Evolutionary conservation across 2,113 vertebrate genomes (phyloP).

Genomic region (Ictalurus furcatus): DNA sequence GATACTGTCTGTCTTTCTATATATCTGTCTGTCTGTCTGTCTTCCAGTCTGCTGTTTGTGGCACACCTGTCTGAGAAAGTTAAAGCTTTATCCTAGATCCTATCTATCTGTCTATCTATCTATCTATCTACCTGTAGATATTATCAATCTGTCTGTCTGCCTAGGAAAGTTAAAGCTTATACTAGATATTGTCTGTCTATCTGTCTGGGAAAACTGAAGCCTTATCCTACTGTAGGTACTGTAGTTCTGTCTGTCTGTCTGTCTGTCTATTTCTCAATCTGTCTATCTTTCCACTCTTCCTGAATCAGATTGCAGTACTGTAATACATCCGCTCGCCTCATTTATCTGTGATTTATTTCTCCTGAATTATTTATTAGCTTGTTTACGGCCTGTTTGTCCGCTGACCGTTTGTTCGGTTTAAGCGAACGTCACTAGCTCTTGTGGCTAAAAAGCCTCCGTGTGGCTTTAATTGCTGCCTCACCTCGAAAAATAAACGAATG

Average conservation of each 20-base stretch:
- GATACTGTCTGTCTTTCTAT: not conserved
- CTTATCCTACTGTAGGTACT: too few relatives aligned
- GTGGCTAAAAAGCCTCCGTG: not conserved
- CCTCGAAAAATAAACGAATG: not conserved
- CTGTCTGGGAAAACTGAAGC: not conserved
- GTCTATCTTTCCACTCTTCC: not conserved
- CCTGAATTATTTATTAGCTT: not conserved
- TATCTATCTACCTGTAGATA: not conserved
- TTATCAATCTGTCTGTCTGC: not conserved
- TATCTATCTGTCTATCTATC: too few relatives aligned
- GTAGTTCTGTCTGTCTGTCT: not conserved
- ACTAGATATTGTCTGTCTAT: not conserved
- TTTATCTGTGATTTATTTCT: constrained; percentile 1
- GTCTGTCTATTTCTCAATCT: not conserved
- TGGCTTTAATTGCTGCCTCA: constrained; percentile 8
- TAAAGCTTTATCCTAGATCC: not conserved
- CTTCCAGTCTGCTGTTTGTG: too few relatives aligned
- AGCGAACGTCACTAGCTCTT: not conserved
- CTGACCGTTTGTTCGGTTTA: not conserved
- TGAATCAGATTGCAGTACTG: not conserved
- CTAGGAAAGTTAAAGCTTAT: not conserved
- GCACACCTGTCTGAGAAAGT: not conserved
- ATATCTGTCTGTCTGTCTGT: not conserved
- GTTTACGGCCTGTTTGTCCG: constrained; percentile 3
- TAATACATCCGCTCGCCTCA: not conserved